A percentile compares a stretch with the other conserved stretches of the same genome.
phyloP scores from a whole-genome alignment of 2,113 vertebrate species.

The Vimba vimba region DNA sequence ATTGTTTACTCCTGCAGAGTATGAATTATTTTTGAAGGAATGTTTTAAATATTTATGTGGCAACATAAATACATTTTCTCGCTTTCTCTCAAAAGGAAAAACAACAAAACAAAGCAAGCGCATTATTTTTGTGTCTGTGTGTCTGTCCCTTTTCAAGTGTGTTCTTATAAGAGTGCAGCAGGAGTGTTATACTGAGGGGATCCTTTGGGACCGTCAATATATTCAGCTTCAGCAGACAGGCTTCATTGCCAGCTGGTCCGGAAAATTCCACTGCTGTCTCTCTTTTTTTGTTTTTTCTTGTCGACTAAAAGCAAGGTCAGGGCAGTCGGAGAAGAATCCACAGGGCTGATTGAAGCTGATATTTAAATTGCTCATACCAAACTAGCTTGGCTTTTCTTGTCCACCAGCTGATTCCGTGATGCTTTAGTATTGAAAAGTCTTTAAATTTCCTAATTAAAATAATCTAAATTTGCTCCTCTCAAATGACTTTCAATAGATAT shows the following conservation, averaged over 20 bases:
- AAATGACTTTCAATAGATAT: too few relatives aligned
- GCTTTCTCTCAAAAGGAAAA: slow-evolving; percentile 9
- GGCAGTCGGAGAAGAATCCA: slow-evolving; percentile 57
- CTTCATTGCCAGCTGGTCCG: slow-evolving; percentile 61
- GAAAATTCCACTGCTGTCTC: slow-evolving; percentile 62
- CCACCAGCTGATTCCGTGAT: not conserved
- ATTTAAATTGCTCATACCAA: slow-evolving; percentile 57
- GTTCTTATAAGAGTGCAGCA: slow-evolving; percentile 55
- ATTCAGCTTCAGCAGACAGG: slow-evolving; percentile 58
- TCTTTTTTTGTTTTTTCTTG: slow-evolving; percentile 15
- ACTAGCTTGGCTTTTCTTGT: slow-evolving; percentile 42
- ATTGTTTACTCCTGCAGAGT: slow-evolving; percentile 13
- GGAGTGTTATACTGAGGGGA: slow-evolving; percentile 40
- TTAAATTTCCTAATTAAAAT: not conserved
- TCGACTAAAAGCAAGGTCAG: slow-evolving; percentile 58
- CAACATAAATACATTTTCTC: slow-evolving; percentile 44
- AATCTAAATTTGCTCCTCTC: not conserved
- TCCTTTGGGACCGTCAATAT: slow-evolving; percentile 57
- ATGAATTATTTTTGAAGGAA: slow-evolving; percentile 37
- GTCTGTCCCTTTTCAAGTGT: slow-evolving; percentile 32
- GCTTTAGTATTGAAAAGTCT: not conserved
- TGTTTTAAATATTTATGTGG: slow-evolving; percentile 41
- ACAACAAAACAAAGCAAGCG: slow-evolving; percentile 26
- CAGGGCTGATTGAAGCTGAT: slow-evolving; percentile 61
- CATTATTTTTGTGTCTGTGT: slow-evolving; percentile 34